Conservation (phyloP, 1,140 invertebrate genomes). For the Ptiloglossa arizonensis region DNA sequence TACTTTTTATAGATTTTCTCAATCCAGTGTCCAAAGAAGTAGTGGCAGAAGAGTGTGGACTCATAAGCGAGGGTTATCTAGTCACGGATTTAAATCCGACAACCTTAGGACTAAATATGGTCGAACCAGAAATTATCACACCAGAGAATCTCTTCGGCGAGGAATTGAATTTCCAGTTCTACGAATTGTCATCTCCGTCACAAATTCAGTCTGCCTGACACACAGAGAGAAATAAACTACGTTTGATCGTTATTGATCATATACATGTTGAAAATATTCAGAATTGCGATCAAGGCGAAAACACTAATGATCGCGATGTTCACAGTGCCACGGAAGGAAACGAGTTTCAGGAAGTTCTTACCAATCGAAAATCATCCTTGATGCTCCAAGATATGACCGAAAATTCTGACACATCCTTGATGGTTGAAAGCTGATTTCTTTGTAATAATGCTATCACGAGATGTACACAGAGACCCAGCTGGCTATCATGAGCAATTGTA, state of each 20-base stretch:
- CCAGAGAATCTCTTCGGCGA: conserved; percentile 82
- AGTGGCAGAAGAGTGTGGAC: conserved; percentile 84
- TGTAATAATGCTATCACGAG: neutral
- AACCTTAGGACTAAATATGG: conserved; percentile 80
- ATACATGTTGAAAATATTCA: conserved; percentile 63
- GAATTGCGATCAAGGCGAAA: conserved; percentile 19
- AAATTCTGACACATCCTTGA: neutral
- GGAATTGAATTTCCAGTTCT: conserved; percentile 83
- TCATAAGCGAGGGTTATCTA: conserved; percentile 80
- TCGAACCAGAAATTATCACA: conserved; percentile 80
- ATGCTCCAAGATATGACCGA: neutral
- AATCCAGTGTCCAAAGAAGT: conserved; percentile 84
- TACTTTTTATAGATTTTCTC: conserved; percentile 81
- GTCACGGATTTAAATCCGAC: conserved; percentile 83
- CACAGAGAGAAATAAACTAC: conserved; percentile 64
- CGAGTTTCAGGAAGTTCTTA: neutral
- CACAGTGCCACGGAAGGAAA: conserved; percentile 19
- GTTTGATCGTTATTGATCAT: conserved; percentile 68
- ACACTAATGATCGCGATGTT: conserved; percentile 3
- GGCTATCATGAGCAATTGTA: too few relatives aligned
- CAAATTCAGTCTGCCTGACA: conserved; percentile 80
- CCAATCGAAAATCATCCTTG: neutral
- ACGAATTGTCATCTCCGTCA: conserved; percentile 79
- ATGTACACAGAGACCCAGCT: conserved; percentile 1
- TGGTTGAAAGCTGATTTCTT: conserved; percentile 41